Conservation (phyloP, 2,797 vertebrate genomes). For the Tragopan temminckii region DNA sequence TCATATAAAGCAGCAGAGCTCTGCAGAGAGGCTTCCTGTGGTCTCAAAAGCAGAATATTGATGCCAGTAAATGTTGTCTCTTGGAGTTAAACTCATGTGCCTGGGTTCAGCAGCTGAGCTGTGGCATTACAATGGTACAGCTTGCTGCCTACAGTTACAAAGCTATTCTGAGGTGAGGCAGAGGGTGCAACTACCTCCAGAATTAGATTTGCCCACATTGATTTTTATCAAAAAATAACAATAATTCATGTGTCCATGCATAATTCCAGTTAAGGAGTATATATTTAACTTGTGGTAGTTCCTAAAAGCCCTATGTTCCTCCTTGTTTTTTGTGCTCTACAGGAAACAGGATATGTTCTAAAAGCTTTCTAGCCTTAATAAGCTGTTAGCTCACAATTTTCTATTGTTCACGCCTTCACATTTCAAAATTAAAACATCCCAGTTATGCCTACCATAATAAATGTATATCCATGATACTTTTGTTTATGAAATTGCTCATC, state of each 20-base stretch:
- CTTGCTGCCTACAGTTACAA: background rate
- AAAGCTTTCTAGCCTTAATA: background rate
- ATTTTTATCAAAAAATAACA: background rate
- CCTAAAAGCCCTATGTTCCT: background rate
- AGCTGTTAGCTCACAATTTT: background rate
- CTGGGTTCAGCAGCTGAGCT: background rate
- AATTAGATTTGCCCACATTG: background rate
- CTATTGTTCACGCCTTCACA: background rate
- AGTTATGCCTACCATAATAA: background rate
- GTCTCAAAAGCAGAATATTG: background rate
- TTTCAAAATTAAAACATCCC: background rate
- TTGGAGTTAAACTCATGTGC: accelerated
- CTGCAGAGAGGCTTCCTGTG: background rate
- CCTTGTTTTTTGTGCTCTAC: background rate
- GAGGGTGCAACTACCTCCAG: background rate
- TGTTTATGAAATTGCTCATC: background rate
- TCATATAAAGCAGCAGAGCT: background rate
- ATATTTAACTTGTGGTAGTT: background rate
- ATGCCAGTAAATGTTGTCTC: background rate
- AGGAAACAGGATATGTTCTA: background rate
- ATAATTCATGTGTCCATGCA: background rate
- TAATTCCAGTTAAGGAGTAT: background rate
- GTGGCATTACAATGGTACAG: background rate
- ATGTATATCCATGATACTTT: background rate
- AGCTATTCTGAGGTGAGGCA: background rate